These are phyloP conservation scores for Stenchaetothrips biformis DNA, from an alignment of 2,888 invertebrate genomes.

Conservation along the genomic window DNA sequence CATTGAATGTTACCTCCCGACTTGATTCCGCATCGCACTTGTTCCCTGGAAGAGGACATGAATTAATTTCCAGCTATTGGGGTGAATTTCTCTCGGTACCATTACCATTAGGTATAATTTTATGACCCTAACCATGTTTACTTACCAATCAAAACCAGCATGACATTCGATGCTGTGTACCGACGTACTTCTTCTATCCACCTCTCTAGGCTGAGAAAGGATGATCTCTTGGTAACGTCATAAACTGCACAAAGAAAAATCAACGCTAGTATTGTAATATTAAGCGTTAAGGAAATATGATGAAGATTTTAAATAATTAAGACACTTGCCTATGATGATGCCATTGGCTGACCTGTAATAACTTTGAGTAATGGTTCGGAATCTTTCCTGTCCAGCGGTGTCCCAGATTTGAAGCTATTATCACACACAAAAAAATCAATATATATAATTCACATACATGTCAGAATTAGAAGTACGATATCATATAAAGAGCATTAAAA, in stretches of 20 bases:
- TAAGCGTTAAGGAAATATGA: not conserved
- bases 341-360: conserved; percentile 96
- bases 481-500: not conserved
- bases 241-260: conserved; percentile 61
- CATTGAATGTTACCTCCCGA: conserved; percentile 77
- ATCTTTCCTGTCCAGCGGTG: conserved; percentile 93
- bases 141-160: conserved; percentile 82
- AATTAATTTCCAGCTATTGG: not conserved
- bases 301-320: not conserved
- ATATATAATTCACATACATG: not conserved
- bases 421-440: not conserved
- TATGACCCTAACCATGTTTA: conserved; percentile 23
- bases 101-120: not conserved
- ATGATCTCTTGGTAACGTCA: conserved; percentile 88
- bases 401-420: conserved; percentile 90
- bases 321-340: conserved; percentile 72
- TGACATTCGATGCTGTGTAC: conserved; percentile 88
- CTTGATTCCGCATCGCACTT: conserved; percentile 80
- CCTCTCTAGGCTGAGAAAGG: conserved; percentile 84
- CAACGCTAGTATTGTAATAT: conserved; percentile 29
- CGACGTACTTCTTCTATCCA: conserved; percentile 95
- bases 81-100: not conserved
- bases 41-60: conserved; percentile 53
- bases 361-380: conserved; percentile 94
- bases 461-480: not conserved